These are phyloP conservation scores for Tricholauxania praeusta DNA, from an alignment of 2,888 invertebrate species.

Conservation along the genomic window DNA sequence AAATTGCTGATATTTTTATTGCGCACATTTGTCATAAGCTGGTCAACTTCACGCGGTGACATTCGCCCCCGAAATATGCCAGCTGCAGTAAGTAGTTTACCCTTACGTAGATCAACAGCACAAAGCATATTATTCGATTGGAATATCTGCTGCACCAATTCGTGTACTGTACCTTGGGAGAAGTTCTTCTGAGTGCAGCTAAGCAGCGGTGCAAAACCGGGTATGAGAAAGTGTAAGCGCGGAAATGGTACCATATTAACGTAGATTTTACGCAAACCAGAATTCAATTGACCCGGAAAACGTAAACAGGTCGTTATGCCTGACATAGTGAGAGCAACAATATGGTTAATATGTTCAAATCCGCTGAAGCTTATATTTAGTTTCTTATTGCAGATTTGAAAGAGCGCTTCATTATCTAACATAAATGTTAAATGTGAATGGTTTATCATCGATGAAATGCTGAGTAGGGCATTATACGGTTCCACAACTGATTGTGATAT, in stretches of 20 bases:
- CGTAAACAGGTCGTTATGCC: slow-evolving; percentile 83
- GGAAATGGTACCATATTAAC: slow-evolving; percentile 95
- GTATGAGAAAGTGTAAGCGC: slow-evolving; percentile 87
- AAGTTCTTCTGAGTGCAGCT: slow-evolving; percentile 49
- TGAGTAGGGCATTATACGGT: slow-evolving; percentile 62
- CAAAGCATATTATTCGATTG: slow-evolving; percentile 85
- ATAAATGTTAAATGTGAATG: slow-evolving; percentile 61
- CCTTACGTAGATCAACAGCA: slow-evolving; percentile 82
- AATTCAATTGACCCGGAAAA: slow-evolving; percentile 92
- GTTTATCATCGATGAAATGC: slow-evolving; percentile 56
- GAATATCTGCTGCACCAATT: slow-evolving; percentile 79
- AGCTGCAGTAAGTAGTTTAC: slow-evolving; percentile 83
- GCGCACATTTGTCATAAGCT: slow-evolving; percentile 77
- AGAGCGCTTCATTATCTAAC: slow-evolving; percentile 63
- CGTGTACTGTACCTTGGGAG: slow-evolving; percentile 71
- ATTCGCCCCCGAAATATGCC: slow-evolving; percentile 74
- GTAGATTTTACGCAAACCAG: slow-evolving; percentile 85
- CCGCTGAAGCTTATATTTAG: slow-evolving; percentile 55
- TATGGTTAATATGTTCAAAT: slow-evolving; percentile 61
- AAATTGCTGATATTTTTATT: slow-evolving; percentile 81
- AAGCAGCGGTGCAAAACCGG: slow-evolving; percentile 79
- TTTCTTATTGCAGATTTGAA: slow-evolving; percentile 59
- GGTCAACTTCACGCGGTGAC: slow-evolving; percentile 63
- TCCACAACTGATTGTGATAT: slow-evolving; percentile 63
- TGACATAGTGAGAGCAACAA: slow-evolving; percentile 68